Percentiles rank a stretch among this genome's conserved stretches.
These are phyloP conservation scores for Orestias chungarensis DNA, from an alignment of 2,797 vertebrate genomes.

Conservation along the genomic window DNA sequence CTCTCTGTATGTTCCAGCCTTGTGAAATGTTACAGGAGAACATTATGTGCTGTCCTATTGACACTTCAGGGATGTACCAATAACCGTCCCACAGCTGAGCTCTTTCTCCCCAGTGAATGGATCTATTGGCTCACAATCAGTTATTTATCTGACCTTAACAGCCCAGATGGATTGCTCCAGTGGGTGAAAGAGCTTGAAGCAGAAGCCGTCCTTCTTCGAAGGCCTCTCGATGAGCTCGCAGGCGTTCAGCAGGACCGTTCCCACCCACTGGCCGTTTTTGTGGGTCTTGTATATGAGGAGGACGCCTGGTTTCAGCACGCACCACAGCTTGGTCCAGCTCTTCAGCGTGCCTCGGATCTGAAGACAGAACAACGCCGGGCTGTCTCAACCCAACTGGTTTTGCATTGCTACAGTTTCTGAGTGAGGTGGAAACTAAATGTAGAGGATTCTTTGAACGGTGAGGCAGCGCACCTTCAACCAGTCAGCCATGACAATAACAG, in stretches of 20 bases:
- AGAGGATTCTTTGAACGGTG: background rate
- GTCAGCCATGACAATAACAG: constrained; percentile 98
- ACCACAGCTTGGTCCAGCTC: constrained; percentile 99
- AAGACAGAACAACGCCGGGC: constrained; percentile 1
- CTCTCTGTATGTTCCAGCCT: too few species aligned
- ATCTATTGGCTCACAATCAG: background rate
- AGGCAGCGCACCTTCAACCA: constrained; percentile 90
- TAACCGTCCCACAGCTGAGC: too few species aligned
- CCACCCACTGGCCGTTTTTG: constrained; percentile 98
- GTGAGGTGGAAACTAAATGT: too few species aligned
- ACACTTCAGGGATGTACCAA: too few species aligned
- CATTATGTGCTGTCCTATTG: too few species aligned
- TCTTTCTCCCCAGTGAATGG: too few species aligned
- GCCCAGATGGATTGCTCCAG: constrained; percentile 99
- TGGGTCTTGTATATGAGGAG: constrained; percentile 97
- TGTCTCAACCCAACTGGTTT: too few species aligned
- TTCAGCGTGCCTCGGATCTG: constrained; percentile 98
- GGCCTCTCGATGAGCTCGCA: constrained; percentile 98
- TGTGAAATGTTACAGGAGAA: too few species aligned
- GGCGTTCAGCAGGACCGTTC: constrained; percentile 96
- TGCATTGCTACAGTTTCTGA: too few species aligned
- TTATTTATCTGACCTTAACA: constrained; percentile 86
- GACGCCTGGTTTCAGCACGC: constrained; percentile 96
- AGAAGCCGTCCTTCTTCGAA: constrained; percentile 98
- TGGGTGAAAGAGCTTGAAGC: constrained; percentile 99